Evolutionary conservation across 1,140 invertebrate species (phyloP), one percentile per base, ranked within the genome.

Genomic region (Hypothenemus hampei): DNA sequence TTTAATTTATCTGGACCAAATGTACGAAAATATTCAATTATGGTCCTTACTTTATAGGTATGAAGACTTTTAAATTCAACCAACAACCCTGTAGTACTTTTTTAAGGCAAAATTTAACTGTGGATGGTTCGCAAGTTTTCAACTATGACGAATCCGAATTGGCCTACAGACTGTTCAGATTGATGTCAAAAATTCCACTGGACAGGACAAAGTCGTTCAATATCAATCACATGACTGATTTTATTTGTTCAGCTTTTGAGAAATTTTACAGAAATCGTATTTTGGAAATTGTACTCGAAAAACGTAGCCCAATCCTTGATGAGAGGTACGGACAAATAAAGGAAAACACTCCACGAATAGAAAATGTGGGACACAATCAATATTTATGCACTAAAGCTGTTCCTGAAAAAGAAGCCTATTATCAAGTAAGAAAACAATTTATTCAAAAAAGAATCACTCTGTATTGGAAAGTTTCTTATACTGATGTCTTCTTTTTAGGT

Each of bases 1-100:
- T 43, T 33, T 52, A 19, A 24, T 31, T 16, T 52, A 29, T 22
- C 13, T 52, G 8, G 49, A 52, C 15, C 41, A 36, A 15, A 52
- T 52, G 49, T 41, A 43, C 23, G 49, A 41, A 18, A 16, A 36
- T 3, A 52, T 26, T 10, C 10, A 15, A 1, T 13, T 44, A n/a
- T 52, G 49, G 49, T 52, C 37, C 35, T 11, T 52, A n/a, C 35
- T 29, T 18, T 52, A 52, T 18, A 26, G 49, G 46, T 49, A 39
- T n/a, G n/a, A n/a, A n/a, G n/a, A n/a, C n/a, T n/a, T n/a, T n/a
- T n/a, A n/a, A n/a, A n/a, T n/a, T n/a, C n/a, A n/a, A n/a, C n/a
- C n/a, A n/a, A n/a, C n/a, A n/a, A n/a, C n/a, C n/a, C n/a, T n/a
- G n/a, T n/a, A n/a, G n/a, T n/a, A n/a, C n/a, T n/a, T n/a, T 43